Conservation (phyloP, 2,797 vertebrate species). For the Podargus strigoides region DNA sequence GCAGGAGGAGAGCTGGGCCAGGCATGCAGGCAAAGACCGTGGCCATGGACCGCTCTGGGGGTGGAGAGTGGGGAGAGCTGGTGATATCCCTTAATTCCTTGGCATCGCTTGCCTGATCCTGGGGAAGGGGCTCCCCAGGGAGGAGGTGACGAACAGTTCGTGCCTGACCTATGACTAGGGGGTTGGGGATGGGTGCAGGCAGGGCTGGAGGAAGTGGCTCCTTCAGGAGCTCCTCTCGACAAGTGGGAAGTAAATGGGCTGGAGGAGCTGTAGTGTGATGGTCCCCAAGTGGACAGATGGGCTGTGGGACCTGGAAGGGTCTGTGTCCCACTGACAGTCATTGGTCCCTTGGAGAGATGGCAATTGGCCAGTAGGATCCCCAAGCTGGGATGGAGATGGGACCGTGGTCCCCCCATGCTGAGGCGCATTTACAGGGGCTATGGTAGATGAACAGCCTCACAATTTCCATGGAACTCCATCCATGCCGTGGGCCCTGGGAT, state of each 20-base stretch:
- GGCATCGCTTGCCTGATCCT: not conserved
- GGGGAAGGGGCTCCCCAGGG: not conserved
- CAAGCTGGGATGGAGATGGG: not conserved
- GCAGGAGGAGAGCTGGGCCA: not conserved
- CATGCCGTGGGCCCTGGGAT: not conserved
- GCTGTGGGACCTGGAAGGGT: not conserved
- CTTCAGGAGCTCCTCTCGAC: not conserved
- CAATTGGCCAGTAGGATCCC: not conserved
- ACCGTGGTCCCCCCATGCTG: not conserved
- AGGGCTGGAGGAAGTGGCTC: not conserved
- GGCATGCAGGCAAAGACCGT: accelerated
- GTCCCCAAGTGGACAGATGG: not conserved
- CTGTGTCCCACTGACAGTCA: not conserved
- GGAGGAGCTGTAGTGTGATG: not conserved
- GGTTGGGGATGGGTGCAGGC: not conserved
- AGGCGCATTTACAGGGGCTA: not conserved
- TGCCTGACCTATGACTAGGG: not conserved
- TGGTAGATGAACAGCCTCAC: not conserved
- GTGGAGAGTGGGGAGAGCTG: not conserved
- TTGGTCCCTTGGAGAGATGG: accelerated
- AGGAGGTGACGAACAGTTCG: not conserved
- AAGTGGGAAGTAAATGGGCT: not conserved
- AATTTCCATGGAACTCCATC: not conserved
- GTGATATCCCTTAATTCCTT: not conserved
- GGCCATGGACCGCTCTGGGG: not conserved